These are phyloP conservation scores for Epinephelus lanceolatus DNA, from an alignment of 2,113 vertebrate genomes.

Conservation along the genomic window DNA sequence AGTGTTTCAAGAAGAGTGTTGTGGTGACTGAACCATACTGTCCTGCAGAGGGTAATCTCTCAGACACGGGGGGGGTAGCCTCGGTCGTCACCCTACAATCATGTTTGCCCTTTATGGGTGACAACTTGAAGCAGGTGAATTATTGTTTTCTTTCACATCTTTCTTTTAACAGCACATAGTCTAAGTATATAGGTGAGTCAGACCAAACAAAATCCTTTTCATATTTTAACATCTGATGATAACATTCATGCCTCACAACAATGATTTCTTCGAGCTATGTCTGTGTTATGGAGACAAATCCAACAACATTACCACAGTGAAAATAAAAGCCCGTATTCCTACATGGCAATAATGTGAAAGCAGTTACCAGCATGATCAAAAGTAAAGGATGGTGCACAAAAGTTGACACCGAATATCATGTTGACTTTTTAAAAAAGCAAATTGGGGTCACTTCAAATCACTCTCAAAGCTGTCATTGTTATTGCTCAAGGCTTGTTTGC, in stretches of 20 bases:
- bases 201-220: neutral
- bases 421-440: neutral
- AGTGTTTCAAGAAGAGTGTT: neutral
- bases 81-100: neutral
- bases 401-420: neutral
- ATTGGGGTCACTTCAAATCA: neutral
- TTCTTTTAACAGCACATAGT: neutral
- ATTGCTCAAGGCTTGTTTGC: neutral
- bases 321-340: neutral
- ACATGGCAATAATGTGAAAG: neutral
- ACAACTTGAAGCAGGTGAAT: neutral
- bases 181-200: neutral
- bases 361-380: conserved; percentile 1
- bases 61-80: neutral
- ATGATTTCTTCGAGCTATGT: neutral
- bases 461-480: neutral
- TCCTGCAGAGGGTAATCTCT: neutral
- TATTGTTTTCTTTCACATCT: neutral
- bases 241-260: neutral
- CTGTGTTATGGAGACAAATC: neutral
- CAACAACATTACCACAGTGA: neutral
- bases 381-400: neutral
- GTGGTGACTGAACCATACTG: neutral
- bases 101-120: neutral
- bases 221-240: neutral